Evolutionary conservation across 2,888 invertebrate species (phyloP).

Genomic region (Trissolcus brochymenae): DNA sequence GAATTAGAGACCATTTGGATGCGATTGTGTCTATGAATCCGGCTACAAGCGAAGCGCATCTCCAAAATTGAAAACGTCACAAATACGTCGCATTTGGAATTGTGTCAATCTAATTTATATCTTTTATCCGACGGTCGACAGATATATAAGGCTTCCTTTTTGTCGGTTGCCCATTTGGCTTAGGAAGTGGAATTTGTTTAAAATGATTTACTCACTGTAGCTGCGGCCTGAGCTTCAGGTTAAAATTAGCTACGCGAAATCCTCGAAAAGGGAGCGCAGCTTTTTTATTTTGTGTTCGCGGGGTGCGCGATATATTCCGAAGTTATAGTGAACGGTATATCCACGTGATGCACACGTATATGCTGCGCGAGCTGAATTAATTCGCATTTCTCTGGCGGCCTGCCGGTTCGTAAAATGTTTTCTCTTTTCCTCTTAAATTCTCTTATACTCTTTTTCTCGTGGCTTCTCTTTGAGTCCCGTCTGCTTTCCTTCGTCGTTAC

Average conservation of each 20-base stretch:
- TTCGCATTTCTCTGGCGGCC: slow-evolving; percentile 72
- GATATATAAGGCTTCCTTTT: too few relatives aligned
- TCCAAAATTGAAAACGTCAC: not conserved
- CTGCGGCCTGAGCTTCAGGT: slow-evolving; percentile 9
- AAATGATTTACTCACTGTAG: not conserved
- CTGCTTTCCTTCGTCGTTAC: slow-evolving; percentile 54
- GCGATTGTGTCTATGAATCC: not conserved
- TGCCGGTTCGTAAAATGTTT: slow-evolving; percentile 62
- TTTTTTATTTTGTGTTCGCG: too few relatives aligned
- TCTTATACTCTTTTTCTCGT: slow-evolving; percentile 54
- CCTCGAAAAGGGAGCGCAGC: slow-evolving; percentile 17
- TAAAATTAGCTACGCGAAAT: slow-evolving; percentile 35
- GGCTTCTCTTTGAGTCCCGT: slow-evolving; percentile 57
- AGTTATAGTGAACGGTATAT: slow-evolving; percentile 40
- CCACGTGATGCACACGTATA: slow-evolving; percentile 27
- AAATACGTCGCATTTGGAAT: not conserved
- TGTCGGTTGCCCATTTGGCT: too few relatives aligned
- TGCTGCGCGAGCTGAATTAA: slow-evolving; percentile 72
- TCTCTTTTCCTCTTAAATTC: slow-evolving; percentile 54
- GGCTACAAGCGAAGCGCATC: not conserved
- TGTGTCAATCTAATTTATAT: too few relatives aligned
- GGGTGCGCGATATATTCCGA: slow-evolving; percentile 57
- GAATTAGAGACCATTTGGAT: too few relatives aligned
- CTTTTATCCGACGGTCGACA: too few relatives aligned
- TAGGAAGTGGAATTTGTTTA: slow-evolving; percentile 41